phyloP scores from a whole-genome alignment of 2,888 invertebrate genomes.

The Tetragonisca angustula region DNA sequence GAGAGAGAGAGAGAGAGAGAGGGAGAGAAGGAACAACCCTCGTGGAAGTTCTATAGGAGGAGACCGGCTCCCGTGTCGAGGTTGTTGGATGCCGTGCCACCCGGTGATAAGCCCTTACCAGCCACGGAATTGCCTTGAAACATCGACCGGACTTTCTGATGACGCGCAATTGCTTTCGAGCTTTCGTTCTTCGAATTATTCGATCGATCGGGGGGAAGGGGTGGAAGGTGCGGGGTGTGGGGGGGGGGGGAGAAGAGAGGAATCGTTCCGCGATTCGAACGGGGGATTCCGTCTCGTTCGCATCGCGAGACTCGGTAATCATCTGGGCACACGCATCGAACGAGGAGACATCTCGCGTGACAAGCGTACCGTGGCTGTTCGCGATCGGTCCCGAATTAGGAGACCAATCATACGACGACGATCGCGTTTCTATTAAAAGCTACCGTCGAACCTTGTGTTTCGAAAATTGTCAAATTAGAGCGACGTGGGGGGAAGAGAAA shows the following conservation, averaged over 20 bases:
- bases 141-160: slow-evolving; percentile 74
- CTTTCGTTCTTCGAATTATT: slow-evolving; percentile 69
- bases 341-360: slow-evolving; percentile 48
- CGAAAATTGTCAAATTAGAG: slow-evolving; percentile 40
- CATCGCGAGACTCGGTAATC: slow-evolving; percentile 49
- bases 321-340: slow-evolving; percentile 47
- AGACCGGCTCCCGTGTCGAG: slow-evolving; percentile 63
- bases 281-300: slow-evolving; percentile 33
- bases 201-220: slow-evolving; percentile 46
- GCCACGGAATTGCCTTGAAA: slow-evolving; percentile 75
- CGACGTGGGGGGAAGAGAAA: no score
- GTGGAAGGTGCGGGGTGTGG: background rate
- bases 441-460: background rate
- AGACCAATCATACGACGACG: background rate
- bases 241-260: no score
- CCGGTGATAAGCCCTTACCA: slow-evolving; percentile 76
- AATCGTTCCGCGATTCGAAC: slow-evolving; percentile 32
- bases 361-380: background rate
- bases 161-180: slow-evolving; percentile 67
- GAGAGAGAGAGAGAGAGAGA: slow-evolving; percentile 47
- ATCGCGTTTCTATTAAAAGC: slow-evolving; percentile 3
- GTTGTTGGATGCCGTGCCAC: slow-evolving; percentile 74
- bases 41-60: slow-evolving; percentile 62
- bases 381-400: slow-evolving; percentile 15
- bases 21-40: slow-evolving; percentile 52